Evolutionary conservation across 2,113 vertebrate genomes (phyloP), one percentile per base, ranked within the genome.

Genomic region (Dasypus novemcinctus): DNA sequence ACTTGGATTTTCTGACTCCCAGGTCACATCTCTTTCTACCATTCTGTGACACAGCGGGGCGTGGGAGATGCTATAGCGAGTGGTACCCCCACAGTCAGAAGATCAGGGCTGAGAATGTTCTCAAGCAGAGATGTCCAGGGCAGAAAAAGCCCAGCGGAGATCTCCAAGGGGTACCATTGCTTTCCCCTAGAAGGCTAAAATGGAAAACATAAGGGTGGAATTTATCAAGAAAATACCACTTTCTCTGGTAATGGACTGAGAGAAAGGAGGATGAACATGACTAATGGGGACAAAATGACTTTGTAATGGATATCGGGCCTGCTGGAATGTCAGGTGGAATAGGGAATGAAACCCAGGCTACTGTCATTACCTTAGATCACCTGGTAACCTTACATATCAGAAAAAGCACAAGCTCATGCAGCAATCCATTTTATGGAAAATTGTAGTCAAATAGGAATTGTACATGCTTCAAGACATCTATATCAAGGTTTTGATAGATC

Each of bases 111-210:
- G 23, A 66, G n/a, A 21, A 11, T 54, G 46, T 89, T n/a, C 12
- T 36, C 31, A 38, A 15, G 17, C 38, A 64, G 64, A 75, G n/a
- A 74, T 33, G 7, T 36, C 2, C 63, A 43, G 61, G 66, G 7
- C 69, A 41, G 15, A 36, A 75, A 64, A 76, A 5, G 8, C 74
- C 46, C 59, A 84, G 25, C 23, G 38, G 20, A 69, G 13, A 21
- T 33, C 43, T 52, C 23, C 20, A 84, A 13, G 2, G 3, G 21
- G 4, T 38, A 21, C 14, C 0, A 49, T 1, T 29, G 3, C 1
- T 74, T 81, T 61, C 71, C 20, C 27, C 20, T 41, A 8, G 11
- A 86, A 93, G 38, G 10, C 63, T 84, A 94, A 93, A 72, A 43
- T 8, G 46, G 15, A 92, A 66, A 91, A 54, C 3, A 25, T 36